Percentiles rank a stretch among this genome's conserved stretches.
phyloP scores from a whole-genome alignment of 2,113 vertebrate species.

The Gila orcuttii region DNA sequence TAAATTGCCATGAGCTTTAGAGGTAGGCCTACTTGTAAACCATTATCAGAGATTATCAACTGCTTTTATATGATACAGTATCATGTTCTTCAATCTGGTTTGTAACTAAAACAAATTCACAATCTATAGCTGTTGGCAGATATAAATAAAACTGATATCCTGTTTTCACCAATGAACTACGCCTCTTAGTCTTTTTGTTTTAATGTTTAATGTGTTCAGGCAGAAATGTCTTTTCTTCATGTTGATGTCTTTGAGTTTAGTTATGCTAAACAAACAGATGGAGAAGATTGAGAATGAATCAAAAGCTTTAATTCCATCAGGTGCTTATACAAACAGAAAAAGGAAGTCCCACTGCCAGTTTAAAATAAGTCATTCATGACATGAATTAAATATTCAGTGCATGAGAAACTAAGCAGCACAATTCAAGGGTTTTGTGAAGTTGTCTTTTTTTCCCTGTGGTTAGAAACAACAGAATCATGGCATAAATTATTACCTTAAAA shows the following conservation, averaged over 20 bases:
- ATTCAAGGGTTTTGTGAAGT: not conserved
- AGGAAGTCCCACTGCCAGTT: not conserved
- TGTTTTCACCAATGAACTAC: conserved; percentile 19
- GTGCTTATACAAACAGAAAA: not conserved
- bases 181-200: not conserved
- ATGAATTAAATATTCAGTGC: not conserved
- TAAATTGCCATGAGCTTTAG: not conserved
- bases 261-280: not conserved
- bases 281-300: not conserved
- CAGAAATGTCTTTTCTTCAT: no score
- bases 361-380: not conserved
- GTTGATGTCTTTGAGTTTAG: not conserved
- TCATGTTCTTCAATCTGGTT: conserved; percentile 7
- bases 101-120: conserved; percentile 25
- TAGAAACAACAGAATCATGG: not conserved
- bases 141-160: not conserved
- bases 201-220: not conserved
- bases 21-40: not conserved
- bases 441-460: not conserved
- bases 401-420: not conserved
- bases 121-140: not conserved
- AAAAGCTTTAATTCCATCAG: not conserved
- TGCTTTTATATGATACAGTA: not conserved
- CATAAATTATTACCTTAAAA: not conserved
- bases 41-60: not conserved